Evolutionary conservation across 2,797 vertebrate species (phyloP).

Genomic region (Sebastes iracundus): DNA sequence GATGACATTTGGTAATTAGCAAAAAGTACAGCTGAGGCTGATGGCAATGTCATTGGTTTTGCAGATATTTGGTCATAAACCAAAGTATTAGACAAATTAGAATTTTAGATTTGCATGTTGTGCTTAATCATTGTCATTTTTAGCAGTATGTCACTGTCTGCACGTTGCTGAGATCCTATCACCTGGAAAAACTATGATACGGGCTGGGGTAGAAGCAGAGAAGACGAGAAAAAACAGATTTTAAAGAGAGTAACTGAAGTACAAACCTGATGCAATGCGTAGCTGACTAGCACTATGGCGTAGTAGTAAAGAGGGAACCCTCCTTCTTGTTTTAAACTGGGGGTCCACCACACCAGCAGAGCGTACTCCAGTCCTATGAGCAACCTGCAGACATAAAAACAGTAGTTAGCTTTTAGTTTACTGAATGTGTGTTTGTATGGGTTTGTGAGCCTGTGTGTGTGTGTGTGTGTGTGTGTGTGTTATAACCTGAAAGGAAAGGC

Average conservation of each 20-base stretch:
- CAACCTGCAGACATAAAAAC: constrained; percentile 80
- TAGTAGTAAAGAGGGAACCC: constrained; percentile 95
- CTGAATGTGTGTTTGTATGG: neutral
- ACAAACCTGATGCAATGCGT: constrained; percentile 93
- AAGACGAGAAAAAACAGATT: neutral
- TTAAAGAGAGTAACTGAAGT: neutral
- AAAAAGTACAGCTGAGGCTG: neutral
- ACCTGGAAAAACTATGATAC: neutral
- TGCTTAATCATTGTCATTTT: neutral
- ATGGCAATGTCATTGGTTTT: neutral
- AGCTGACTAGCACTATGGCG: constrained; percentile 88
- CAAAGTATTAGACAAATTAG: neutral
- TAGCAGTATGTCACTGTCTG: neutral
- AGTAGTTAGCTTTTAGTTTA: constrained; percentile 1
- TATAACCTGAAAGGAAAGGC: constrained; percentile 95
- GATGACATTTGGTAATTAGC: neutral
- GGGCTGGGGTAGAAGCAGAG: neutral
- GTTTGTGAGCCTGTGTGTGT: neutral
- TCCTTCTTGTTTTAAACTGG: constrained; percentile 88
- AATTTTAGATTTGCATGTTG: neutral
- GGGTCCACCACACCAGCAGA: constrained; percentile 96
- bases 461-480: neutral
- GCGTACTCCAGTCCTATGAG: constrained; percentile 92
- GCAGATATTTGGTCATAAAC: neutral
- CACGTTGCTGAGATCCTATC: neutral